These are phyloP conservation scores for Spinus pinus DNA, from an alignment of 2,797 vertebrate genomes.

Conservation along the genomic window DNA sequence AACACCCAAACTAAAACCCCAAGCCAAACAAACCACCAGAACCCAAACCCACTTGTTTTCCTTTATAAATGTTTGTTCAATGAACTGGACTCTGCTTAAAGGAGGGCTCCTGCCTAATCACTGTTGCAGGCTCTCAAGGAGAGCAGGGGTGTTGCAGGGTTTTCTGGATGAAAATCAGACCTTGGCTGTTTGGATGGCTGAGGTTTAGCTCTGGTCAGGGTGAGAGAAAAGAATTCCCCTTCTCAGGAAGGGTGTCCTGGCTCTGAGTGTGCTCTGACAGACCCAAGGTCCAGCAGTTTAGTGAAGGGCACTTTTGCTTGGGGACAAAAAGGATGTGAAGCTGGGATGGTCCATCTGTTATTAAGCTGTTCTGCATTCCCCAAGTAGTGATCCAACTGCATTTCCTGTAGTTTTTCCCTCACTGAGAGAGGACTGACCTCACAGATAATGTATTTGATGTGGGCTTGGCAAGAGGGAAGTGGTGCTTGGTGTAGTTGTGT, in stretches of 20 bases:
- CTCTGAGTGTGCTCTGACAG: background rate
- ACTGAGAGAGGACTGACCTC: background rate
- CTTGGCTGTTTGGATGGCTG: background rate
- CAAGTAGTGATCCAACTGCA: background rate
- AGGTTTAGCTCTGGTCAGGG: background rate
- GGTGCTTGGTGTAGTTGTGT: background rate
- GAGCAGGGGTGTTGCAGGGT: background rate
- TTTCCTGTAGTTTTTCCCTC: background rate
- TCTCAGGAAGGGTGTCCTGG: background rate
- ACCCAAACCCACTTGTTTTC: background rate
- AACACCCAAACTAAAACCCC: background rate
- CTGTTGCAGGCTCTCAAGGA: background rate
- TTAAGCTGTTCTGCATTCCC: background rate
- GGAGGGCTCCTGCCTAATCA: background rate
- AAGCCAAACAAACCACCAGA: background rate
- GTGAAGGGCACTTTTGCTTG: background rate
- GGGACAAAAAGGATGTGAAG: background rate
- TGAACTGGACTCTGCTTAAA: background rate
- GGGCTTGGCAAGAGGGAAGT: no score
- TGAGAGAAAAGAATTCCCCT: background rate
- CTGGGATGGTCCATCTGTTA: background rate
- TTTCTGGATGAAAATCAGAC: background rate
- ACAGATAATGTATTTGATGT: fast-evolving
- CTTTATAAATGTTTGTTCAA: background rate
- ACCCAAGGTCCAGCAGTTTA: background rate